Evolutionary conservation across 1,140 invertebrate species (phyloP).

Genomic region (Sinella curviseta): DNA sequence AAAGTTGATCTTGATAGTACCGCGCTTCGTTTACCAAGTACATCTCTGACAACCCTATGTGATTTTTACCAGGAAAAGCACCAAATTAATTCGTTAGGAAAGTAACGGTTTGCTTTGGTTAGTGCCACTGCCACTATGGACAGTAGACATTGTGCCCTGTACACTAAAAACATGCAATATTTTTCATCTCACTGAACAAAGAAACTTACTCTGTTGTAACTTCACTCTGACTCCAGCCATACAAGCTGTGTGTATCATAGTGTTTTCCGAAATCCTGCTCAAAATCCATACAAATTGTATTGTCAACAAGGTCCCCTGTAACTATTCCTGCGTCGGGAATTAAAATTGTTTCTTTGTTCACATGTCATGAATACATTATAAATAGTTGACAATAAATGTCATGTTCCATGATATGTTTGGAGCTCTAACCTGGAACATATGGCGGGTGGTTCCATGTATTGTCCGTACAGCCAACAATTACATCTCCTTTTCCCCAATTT

Average conservation of each 20-base stretch:
- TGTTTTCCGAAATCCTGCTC: constrained; percentile 18
- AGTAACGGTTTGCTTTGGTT: constrained; percentile 26
- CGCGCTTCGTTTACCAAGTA: constrained; percentile 49
- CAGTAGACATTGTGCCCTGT: no score
- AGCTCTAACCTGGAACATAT: constrained; percentile 47
- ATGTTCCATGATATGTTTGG: no score
- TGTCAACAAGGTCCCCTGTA: constrained; percentile 6
- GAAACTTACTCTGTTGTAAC: constrained; percentile 25
- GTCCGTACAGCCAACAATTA: constrained; percentile 38
- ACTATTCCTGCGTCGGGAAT: neutral
- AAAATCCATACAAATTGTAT: constrained; percentile 26
- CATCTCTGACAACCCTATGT: constrained; percentile 5
- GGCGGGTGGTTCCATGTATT: constrained; percentile 48
- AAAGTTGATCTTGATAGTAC: constrained; percentile 61
- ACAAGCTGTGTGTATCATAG: constrained; percentile 33
- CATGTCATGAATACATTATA: no score
- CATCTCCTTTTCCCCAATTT: constrained; percentile 46
- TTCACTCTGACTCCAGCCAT: constrained; percentile 29
- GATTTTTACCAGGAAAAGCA: constrained; percentile 56
- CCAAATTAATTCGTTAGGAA: neutral
- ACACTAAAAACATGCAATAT: neutral
- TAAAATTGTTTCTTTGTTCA: no score
- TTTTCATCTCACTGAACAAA: no score
- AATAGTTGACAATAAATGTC: no score
- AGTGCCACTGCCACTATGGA: no score